phyloP scores from a whole-genome alignment of 1,140 invertebrate species.

The Cherax destructor region DNA sequence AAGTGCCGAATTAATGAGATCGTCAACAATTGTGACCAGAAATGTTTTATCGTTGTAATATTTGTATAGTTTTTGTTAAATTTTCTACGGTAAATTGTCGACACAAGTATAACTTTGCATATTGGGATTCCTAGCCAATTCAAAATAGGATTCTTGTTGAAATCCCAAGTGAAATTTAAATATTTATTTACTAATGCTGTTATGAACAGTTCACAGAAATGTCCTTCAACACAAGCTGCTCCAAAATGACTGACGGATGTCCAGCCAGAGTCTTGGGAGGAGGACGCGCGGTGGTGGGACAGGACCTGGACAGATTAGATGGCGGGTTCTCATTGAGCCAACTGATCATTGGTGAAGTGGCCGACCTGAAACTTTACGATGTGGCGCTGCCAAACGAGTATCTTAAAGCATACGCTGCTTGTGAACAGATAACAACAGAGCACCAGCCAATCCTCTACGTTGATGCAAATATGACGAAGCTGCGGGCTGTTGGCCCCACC shows the following conservation, averaged over 20 bases:
- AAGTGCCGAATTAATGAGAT: no score
- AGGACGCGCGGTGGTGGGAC: conserved; percentile 12
- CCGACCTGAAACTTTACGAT: not conserved
- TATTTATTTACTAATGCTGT: no score
- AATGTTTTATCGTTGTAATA: no score
- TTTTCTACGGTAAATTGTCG: no score
- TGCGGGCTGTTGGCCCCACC: not conserved
- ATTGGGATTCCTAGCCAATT: no score
- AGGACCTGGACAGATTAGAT: not conserved
- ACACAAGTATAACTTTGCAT: no score
- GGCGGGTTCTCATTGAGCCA: not conserved
- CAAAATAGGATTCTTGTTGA: no score
- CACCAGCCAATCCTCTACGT: not conserved
- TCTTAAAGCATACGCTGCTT: not conserved
- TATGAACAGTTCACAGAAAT: not conserved
- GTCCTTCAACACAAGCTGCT: not conserved
- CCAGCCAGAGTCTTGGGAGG: not conserved
- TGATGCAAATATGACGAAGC: not conserved
- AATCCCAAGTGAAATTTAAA: no score
- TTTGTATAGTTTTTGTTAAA: no score
- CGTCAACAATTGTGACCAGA: no score
- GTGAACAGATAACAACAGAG: not conserved
- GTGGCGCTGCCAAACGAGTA: not conserved
- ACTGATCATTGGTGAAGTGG: not conserved
- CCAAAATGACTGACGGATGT: not conserved